These are phyloP conservation scores for Lateolabrax maculatus DNA, from an alignment of 2,797 vertebrate species.

Conservation along the genomic window DNA sequence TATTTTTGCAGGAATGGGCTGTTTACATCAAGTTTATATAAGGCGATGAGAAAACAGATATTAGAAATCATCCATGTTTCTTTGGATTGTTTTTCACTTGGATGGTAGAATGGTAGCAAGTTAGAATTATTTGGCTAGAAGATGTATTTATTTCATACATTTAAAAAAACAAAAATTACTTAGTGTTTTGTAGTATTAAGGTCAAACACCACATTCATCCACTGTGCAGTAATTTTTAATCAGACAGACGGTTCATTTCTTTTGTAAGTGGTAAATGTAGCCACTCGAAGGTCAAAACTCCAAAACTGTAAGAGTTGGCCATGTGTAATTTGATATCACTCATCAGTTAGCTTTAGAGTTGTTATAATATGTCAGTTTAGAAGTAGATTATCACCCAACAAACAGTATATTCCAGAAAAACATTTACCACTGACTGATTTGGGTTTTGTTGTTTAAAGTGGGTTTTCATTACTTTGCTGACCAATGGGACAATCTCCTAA, in stretches of 20 bases:
- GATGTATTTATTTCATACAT: neutral
- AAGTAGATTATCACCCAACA: neutral
- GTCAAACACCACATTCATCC: neutral
- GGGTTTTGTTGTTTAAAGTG: no score
- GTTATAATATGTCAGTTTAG: neutral
- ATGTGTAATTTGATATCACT: neutral
- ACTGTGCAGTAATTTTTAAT: neutral
- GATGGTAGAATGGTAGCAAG: neutral
- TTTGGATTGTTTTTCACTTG: neutral
- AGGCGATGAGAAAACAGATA: constrained; percentile 9
- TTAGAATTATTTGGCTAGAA: neutral
- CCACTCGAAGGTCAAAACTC: neutral
- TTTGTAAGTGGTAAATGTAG: neutral
- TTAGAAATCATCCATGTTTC: neutral
- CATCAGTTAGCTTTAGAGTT: neutral
- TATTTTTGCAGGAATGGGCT: neutral
- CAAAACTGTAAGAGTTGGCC: neutral
- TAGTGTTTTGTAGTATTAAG: neutral
- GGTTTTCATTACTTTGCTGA: neutral
- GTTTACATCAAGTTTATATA: constrained; percentile 5
- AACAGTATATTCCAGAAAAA: neutral
- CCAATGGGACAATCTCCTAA: neutral
- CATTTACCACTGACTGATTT: neutral
- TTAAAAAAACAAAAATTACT: neutral
- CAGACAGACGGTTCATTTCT: neutral